Conservation (phyloP, 1,140 invertebrate genomes). For the Bombus terrestris region DNA sequence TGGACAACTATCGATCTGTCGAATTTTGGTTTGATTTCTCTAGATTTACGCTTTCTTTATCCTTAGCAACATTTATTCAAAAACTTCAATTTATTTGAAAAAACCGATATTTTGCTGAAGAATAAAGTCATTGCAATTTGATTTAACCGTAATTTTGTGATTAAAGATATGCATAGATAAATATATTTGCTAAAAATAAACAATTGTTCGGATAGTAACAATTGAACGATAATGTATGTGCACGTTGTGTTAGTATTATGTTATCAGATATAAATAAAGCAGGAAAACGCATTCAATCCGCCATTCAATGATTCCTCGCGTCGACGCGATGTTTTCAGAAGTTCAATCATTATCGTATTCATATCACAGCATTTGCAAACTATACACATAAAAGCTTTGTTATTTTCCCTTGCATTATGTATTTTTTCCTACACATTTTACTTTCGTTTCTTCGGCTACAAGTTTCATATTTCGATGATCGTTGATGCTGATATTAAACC, state of each 20-base stretch:
- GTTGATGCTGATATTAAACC: neutral
- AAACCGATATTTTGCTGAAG: neutral
- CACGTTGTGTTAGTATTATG: too few species aligned
- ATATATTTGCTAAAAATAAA: too few species aligned
- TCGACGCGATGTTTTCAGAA: neutral
- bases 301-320: too few species aligned
- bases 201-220: neutral
- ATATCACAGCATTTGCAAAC: neutral
- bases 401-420: neutral
- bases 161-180: too few species aligned
- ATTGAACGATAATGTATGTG: neutral
- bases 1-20: neutral
- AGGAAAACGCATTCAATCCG: neutral
- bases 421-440: neutral
- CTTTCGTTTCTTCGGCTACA: neutral
- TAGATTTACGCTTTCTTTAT: neutral
- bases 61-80: neutral
- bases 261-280: neutral
- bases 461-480: neutral
- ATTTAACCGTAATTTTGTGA: too few species aligned
- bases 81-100: neutral
- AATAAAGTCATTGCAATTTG: too few species aligned
- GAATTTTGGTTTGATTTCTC: neutral
- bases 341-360: neutral
- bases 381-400: neutral